Conservation (phyloP, 1,140 invertebrate species). For the Rhynchophorus ferrugineus region DNA sequence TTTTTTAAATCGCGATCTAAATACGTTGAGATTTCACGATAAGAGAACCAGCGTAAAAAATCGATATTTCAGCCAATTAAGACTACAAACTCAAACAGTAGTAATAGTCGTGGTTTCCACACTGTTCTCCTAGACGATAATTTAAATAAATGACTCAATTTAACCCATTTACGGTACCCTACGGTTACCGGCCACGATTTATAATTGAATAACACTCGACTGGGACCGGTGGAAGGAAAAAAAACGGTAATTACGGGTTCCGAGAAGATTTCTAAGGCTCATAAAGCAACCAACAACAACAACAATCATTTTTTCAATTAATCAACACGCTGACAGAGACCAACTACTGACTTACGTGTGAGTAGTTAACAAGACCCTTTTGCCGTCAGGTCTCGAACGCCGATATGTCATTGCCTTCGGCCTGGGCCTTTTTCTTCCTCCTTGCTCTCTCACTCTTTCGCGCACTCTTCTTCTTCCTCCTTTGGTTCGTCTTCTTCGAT, state of each 20-base stretch:
- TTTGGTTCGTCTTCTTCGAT: no score
- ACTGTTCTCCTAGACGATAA: not conserved
- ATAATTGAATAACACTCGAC: not conserved
- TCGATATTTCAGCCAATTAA: no score
- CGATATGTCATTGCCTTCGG: not conserved
- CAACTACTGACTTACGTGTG: not conserved
- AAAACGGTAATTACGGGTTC: not conserved
- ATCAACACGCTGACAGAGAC: not conserved
- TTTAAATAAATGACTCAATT: not conserved
- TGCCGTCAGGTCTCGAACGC: not conserved
- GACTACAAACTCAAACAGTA: no score
- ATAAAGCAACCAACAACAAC: not conserved
- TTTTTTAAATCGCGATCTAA: no score
- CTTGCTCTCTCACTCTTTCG: not conserved
- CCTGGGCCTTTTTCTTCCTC: not conserved
- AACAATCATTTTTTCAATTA: not conserved
- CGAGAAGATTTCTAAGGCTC: not conserved
- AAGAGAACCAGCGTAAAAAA: no score
- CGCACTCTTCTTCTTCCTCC: no score
- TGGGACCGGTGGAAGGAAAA: no score
- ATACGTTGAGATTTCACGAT: no score
- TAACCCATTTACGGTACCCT: not conserved
- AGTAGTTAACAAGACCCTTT: not conserved
- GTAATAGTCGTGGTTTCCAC: no score
- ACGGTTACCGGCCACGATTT: not conserved